Evolutionary conservation across 2,888 invertebrate genomes (phyloP), one percentile per base, ranked within the genome.

Genomic region (Cephus sareptanus): DNA sequence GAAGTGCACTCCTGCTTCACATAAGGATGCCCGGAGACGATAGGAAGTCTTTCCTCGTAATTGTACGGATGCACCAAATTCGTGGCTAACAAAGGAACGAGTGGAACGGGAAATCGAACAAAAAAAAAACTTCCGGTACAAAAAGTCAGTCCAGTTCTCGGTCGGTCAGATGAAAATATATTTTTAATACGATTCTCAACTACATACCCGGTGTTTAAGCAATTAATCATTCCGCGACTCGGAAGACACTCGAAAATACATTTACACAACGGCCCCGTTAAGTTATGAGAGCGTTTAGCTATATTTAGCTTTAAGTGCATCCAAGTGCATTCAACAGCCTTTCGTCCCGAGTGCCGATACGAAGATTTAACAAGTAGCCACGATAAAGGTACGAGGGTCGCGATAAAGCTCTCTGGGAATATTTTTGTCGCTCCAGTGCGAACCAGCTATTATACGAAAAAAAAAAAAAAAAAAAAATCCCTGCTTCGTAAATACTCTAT

Each of bases 1-100:
- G 89, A 90, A 90, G 88, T 87, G 78, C 80, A 76, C 83, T 75
- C 69, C 75, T 80, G 84, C 81, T 84, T 84, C 81, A 82, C 82
- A 82, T 83, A 81, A 81, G 81, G 77, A 83, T 78, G 79, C 77
- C 81, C 77, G 71, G 69, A 76, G 79, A 77, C 83, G 84, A 85
- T 84, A 83, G 83, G 85, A 56, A 56, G 40, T 56, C 83, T 88
- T 85, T 88, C 84, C 83, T 83, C 81, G 81, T 80, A 34, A 76
- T 74, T 74, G 68, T 69, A 79, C 87, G 89, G 88, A 89, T 86
- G 84, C 79, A 76, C 80, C 83, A 81, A 87, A 85, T 86, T 83
- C 84, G 77, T 83, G 79, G 23, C 68, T 33, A 56, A 37, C 70
- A 74, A 40, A 76, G 78, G 75, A 75, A 83, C 81, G 77, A 83